Percentiles rank a stretch among this genome's conserved stretches.
phyloP scores from a whole-genome alignment of 2,888 invertebrate genomes.

The Melieria picta region DNA sequence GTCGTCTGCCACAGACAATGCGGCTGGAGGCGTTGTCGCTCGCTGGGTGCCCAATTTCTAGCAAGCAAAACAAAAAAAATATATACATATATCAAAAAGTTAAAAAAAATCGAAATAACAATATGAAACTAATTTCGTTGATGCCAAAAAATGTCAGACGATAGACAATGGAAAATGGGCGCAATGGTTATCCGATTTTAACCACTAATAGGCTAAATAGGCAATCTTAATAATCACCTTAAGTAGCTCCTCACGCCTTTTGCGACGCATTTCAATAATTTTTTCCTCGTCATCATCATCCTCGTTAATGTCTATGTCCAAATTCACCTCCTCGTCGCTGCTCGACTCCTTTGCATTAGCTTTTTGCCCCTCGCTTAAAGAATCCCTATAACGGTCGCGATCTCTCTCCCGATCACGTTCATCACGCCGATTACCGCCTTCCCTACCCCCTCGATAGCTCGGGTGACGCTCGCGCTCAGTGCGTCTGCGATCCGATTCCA shows the following conservation, averaged over 20 bases:
- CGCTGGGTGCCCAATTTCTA: conserved; percentile 24
- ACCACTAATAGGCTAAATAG: background rate
- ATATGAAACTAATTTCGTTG: too few species aligned
- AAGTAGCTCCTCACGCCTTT: conserved; percentile 86
- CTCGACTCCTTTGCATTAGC: conserved; percentile 69
- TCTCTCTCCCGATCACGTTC: conserved; percentile 56
- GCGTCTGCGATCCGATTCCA: conserved; percentile 62
- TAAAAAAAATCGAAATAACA: too few species aligned
- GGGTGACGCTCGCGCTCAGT: conserved; percentile 58
- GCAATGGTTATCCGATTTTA: background rate
- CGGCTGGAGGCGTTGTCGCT: background rate
- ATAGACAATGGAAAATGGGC: background rate
- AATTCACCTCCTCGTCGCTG: conserved; percentile 77
- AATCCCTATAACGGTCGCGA: conserved; percentile 75
- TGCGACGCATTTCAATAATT: conserved; percentile 88
- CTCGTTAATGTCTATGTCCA: conserved; percentile 83
- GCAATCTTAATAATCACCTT: conserved; percentile 70
- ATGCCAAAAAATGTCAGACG: too few species aligned
- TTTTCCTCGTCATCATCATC: conserved; percentile 94
- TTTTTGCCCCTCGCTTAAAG: conserved; percentile 82
- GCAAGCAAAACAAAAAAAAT: background rate
- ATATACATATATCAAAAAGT: too few species aligned
- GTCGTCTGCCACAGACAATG: background rate
- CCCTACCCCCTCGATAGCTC: conserved; percentile 51
- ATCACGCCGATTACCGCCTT: conserved; percentile 64